Base-by-base conservation (phyloP, 1,140 invertebrate species). In the Thereuonema tuberculata region DNA sequence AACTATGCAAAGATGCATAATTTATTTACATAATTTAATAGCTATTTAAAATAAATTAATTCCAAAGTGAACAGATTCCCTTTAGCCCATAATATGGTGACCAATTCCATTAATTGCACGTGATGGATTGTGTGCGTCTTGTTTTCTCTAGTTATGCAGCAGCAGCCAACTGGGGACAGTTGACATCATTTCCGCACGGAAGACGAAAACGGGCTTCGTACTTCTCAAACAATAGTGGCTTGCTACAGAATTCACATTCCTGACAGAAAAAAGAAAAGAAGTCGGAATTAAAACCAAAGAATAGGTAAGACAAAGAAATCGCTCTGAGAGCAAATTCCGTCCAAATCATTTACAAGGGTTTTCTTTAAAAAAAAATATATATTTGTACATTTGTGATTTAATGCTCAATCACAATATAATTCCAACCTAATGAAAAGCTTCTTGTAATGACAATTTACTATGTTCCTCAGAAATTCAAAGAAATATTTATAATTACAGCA, bases 161-260 rank as follows among this genome's bases (percentile, higher is more conserved):
- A 17, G 48, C 57, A 9, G 48, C 60, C 27, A 65, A 43, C 24
- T 60, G 62, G 2, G 64, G 64, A 37, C 64, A 66, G n/a, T n/a
- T n/a, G 9, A 60, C 60, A n/a, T 60, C 61, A 24, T 63, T 58
- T 31, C 64, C 64, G 59, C 68, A 62, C 23, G 62, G 63, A n/a
- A n/a, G n/a, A 12, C 65, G 64, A 58, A 72, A 75, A 37, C 78
- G 69, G 1, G 78, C 74, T 67, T 78, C 79, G 62, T 80, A 76
- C 58, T 77, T 70, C 61, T 82, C 74, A 66, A 82, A 82, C 25
- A 81, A 70, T 25, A 83, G 71, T 2, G 82, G 80, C 63, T 79
- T 78, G 48, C 78, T 78, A 69, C 84, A 85, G 65, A 79, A 83
- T 62, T 80, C 74, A 65, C 83, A 85, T 64, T 79, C 76, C 69